Percentiles rank a stretch among this genome's conserved stretches.
These are phyloP conservation scores for Nomada flava DNA, from an alignment of 2,888 invertebrate genomes.

Conservation along the genomic window DNA sequence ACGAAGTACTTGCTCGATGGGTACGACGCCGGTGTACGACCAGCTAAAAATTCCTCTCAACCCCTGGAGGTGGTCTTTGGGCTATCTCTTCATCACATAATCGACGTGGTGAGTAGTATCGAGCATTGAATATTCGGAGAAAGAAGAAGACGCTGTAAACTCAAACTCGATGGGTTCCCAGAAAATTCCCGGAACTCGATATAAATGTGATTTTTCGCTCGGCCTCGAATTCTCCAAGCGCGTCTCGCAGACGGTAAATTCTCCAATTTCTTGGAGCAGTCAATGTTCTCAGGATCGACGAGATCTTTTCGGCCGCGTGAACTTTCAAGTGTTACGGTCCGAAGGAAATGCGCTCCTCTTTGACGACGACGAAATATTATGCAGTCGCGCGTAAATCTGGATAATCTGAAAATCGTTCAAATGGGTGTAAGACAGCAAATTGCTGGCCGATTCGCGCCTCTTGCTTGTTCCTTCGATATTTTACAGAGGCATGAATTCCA, in stretches of 20 bases:
- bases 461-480: conserved; percentile 5
- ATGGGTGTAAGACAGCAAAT: background rate
- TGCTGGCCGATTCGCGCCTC: background rate
- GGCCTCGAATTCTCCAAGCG: background rate
- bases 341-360: background rate
- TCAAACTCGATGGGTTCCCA: too few relatives aligned
- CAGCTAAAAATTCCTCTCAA: conserved; percentile 91
- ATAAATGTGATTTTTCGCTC: background rate
- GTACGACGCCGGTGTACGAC: conserved; percentile 92
- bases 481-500: conserved; percentile 14
- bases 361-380: conserved; percentile 6
- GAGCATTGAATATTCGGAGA: background rate
- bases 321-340: too few relatives aligned
- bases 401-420: conserved; percentile 15
- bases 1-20: conserved; percentile 90
- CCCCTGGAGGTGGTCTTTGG: conserved; percentile 92
- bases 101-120: conserved; percentile 90
- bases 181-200: background rate
- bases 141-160: background rate
- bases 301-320: background rate
- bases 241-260: background rate
- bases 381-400: background rate
- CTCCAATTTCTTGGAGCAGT: background rate
- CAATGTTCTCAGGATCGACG: background rate
- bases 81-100: conserved; percentile 93